Evolutionary conservation across 2,888 invertebrate species (phyloP).

Genomic region (Hypselothyrea guttata): DNA sequence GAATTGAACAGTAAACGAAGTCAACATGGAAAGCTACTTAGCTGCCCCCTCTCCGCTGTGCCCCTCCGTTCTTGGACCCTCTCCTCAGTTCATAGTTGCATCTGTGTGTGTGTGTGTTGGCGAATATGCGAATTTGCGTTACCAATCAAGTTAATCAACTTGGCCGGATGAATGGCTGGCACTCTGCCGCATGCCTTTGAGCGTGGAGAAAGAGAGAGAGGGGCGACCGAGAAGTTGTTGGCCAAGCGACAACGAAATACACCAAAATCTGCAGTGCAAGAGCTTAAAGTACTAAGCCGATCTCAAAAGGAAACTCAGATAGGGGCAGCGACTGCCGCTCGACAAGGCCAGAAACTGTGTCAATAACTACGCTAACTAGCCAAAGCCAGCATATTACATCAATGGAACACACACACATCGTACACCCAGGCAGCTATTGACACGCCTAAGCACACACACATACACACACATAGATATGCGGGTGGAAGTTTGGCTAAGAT

Average conservation of each 20-base stretch:
- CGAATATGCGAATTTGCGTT: constrained; percentile 71
- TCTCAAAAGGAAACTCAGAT: constrained; percentile 28
- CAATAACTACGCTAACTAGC: constrained; percentile 60
- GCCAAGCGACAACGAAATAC: constrained; percentile 51
- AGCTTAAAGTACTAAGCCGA: constrained; percentile 42
- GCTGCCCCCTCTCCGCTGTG: not conserved
- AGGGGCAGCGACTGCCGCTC: constrained; percentile 13
- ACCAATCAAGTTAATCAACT: constrained; percentile 78
- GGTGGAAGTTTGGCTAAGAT: constrained; percentile 53
- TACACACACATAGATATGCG: constrained; percentile 29
- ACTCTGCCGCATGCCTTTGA: constrained; percentile 61
- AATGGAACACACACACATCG: constrained; percentile 36
- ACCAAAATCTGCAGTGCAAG: constrained; percentile 29
- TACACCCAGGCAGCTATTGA: not conserved
- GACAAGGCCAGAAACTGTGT: constrained; percentile 70
- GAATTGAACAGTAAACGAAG: constrained; percentile 58
- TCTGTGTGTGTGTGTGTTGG: constrained; percentile 55
- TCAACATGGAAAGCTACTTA: constrained; percentile 73
- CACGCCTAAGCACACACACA: constrained; percentile 5
- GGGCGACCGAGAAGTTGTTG: constrained; percentile 4
- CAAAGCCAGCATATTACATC: constrained; percentile 49
- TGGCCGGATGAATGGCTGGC: constrained; percentile 63
- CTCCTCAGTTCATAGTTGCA: constrained; percentile 4
- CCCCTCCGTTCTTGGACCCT: constrained; percentile 46
- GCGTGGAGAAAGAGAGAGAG: not conserved